Conservation (phyloP, 2,113 vertebrate species). For the Crotalus viridis region DNA sequence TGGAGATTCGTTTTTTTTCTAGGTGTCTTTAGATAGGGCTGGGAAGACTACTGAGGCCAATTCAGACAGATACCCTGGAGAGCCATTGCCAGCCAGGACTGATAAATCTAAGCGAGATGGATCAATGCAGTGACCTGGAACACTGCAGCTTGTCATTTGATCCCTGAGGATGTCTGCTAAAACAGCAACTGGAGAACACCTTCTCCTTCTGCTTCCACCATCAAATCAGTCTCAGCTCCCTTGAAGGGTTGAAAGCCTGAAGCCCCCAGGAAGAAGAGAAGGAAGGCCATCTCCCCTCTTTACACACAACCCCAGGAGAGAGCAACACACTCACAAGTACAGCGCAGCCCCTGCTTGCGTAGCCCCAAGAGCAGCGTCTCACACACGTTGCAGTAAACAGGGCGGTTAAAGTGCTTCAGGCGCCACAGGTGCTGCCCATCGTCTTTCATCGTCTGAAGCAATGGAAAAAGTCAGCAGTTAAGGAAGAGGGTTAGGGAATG, state of each 20-base stretch:
- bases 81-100: not conserved
- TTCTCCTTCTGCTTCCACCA: not conserved
- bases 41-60: not conserved
- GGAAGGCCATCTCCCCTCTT: not conserved
- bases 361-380: constrained; percentile 83
- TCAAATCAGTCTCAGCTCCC: not conserved
- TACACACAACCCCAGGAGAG: not conserved
- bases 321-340: constrained; percentile 76
- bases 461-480: not conserved
- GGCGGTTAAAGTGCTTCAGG: constrained; percentile 87
- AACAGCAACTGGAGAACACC: not conserved
- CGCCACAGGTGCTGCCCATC: constrained; percentile 90
- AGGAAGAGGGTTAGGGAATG: no score
- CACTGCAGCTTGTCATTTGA: not conserved
- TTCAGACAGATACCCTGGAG: not conserved
- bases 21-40: not conserved
- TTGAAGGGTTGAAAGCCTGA: not conserved
- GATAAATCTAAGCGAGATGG: not conserved
- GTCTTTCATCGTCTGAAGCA: constrained; percentile 79
- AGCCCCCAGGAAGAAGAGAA: not conserved
- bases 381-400: constrained; percentile 85
- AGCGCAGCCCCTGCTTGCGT: constrained; percentile 88
- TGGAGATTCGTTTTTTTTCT: no score
- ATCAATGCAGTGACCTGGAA: not conserved
- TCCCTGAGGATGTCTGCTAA: not conserved